Percentiles rank a stretch among this genome's conserved stretches.
Evolutionary conservation across 2,797 vertebrate species (phyloP).

Genomic region (Loris lydekkerianus): DNA sequence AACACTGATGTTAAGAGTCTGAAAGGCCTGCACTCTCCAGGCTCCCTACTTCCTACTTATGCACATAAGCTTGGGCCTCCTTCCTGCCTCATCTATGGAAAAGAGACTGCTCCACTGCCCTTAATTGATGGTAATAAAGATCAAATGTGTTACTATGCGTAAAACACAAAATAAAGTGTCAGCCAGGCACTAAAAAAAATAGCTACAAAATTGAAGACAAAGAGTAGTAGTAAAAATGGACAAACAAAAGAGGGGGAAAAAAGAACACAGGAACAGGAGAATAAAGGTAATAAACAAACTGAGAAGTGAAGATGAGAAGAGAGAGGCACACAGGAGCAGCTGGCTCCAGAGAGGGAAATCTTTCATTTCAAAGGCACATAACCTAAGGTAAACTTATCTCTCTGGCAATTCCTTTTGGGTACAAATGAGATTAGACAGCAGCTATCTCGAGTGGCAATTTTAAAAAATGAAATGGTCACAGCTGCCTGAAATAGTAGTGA

Average conservation of each 20-base stretch:
- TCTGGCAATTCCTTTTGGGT: not conserved
- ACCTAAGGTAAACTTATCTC: not conserved
- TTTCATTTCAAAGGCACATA: not conserved
- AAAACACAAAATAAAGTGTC: conserved; percentile 8
- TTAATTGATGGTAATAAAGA: not conserved
- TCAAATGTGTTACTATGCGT: not conserved
- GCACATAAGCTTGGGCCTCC: not conserved
- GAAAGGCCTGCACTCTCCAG: not conserved
- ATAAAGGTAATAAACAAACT: not conserved
- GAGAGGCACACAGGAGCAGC: not conserved
- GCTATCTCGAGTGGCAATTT: not conserved
- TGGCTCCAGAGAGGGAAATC: not conserved
- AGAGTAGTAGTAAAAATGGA: not conserved
- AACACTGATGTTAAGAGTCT: not conserved
- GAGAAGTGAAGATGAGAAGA: not conserved
- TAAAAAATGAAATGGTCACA: not conserved
- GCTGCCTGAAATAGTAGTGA: not conserved
- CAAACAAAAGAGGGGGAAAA: not conserved
- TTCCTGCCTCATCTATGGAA: not conserved
- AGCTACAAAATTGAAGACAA: not conserved
- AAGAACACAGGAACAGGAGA: not conserved
- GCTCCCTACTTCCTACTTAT: not conserved
- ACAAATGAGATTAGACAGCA: not conserved
- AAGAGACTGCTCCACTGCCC: not conserved
- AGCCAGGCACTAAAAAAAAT: not conserved